Conservation (phyloP, 2,888 invertebrate genomes). For the Orthosia gracilis region DNA sequence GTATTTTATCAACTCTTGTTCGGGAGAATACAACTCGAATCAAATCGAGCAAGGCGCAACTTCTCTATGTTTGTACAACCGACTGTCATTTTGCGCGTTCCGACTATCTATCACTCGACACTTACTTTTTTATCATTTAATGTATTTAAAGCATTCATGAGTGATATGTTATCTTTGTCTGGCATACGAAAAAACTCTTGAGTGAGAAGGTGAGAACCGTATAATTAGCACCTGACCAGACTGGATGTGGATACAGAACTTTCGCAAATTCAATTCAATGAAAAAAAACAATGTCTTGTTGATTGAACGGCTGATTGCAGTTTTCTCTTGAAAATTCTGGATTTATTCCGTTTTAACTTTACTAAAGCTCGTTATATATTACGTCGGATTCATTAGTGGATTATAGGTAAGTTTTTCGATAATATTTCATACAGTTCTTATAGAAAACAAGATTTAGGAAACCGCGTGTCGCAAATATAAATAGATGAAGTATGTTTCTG, state of each 20-base stretch:
- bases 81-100: too few relatives aligned
- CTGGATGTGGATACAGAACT: neutral
- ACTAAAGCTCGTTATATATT: neutral
- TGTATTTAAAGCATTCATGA: neutral
- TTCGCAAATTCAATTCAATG: neutral
- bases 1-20: too few relatives aligned
- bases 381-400: neutral
- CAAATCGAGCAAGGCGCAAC: too few relatives aligned
- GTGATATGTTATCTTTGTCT: neutral
- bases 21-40: too few relatives aligned
- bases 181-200: rapidly evolving
- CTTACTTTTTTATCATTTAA: too few relatives aligned
- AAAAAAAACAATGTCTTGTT: constrained; percentile 20
- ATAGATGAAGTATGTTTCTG: neutral
- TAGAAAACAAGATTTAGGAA: neutral
- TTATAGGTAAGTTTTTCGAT: constrained; percentile 23
- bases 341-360: constrained; percentile 2
- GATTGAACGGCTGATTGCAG: constrained; percentile 20
- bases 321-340: constrained; percentile 33
- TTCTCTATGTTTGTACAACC: too few relatives aligned
- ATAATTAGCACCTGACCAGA: neutral
- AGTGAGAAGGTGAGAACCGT: neutral
- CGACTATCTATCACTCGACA: too few relatives aligned
- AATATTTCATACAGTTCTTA: neutral
- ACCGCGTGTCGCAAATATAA: constrained; percentile 43